Conservation (phyloP, 2,113 vertebrate genomes). For the Gopherus evgoodei region DNA sequence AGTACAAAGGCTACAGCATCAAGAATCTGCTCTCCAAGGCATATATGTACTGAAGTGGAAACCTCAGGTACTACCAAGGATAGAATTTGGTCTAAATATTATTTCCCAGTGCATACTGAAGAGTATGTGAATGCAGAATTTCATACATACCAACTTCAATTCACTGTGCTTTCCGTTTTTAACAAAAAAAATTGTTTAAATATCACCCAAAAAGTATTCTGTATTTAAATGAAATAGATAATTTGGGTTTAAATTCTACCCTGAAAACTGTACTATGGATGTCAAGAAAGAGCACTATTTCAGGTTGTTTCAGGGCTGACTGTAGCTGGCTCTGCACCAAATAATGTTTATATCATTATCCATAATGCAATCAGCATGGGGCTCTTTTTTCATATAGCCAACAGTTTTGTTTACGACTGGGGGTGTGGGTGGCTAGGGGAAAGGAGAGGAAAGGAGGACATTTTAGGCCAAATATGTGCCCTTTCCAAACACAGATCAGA, state of each 20-base stretch:
- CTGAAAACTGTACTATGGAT: not conserved
- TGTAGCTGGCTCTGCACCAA: not conserved
- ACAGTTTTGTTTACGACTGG: not conserved
- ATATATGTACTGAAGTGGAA: not conserved
- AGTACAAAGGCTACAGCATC: no score
- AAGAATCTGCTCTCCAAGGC: not conserved
- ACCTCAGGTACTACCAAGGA: not conserved
- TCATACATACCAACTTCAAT: not conserved
- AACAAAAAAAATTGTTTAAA: not conserved
- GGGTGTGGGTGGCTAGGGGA: fast-evolving
- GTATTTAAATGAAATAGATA: not conserved
- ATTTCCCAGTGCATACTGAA: not conserved
- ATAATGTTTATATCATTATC: not conserved
- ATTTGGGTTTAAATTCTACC: not conserved
- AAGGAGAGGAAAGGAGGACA: not conserved
- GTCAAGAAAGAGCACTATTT: not conserved
- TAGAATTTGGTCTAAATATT: not conserved
- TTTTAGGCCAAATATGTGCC: not conserved
- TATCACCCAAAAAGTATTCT: not conserved
- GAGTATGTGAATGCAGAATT: not conserved
- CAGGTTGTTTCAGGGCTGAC: not conserved
- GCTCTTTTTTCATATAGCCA: not conserved
- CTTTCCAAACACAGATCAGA: not conserved
- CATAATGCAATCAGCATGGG: not conserved
- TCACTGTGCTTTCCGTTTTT: not conserved